phyloP scores from a whole-genome alignment of 2,113 vertebrate genomes.

The Tiliqua scincoides region DNA sequence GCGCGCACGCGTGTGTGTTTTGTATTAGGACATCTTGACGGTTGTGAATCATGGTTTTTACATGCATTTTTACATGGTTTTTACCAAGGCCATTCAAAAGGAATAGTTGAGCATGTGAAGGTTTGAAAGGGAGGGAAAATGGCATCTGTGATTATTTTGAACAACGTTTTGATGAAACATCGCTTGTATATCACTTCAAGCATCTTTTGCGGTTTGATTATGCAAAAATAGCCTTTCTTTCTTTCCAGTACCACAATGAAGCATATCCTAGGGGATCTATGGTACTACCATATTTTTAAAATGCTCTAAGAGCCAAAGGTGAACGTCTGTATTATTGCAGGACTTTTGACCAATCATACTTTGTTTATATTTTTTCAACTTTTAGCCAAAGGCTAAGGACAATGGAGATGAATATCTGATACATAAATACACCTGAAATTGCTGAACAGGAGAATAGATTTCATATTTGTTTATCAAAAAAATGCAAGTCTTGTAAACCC shows the following conservation, averaged over 20 bases:
- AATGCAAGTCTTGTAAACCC: constrained; percentile 70
- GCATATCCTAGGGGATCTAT: not conserved
- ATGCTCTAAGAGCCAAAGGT: constrained; percentile 37
- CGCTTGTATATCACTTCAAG: not conserved
- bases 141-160: constrained; percentile 11
- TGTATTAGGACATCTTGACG: constrained; percentile 62
- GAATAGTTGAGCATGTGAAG: constrained; percentile 62
- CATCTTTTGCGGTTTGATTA: not conserved
- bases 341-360: constrained; percentile 29
- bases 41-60: constrained; percentile 56
- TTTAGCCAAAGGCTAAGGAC: constrained; percentile 67
- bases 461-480: constrained; percentile 76
- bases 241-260: rapidly evolving
- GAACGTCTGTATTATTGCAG: constrained; percentile 27
- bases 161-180: not conserved
- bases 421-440: constrained; percentile 73
- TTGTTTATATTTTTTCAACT: not conserved
- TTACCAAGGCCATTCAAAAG: constrained; percentile 65
- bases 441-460: constrained; percentile 71
- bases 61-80: constrained; percentile 46
- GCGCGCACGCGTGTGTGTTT: constrained; percentile 56
- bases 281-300: rapidly evolving
- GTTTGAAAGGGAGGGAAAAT: constrained; percentile 25
- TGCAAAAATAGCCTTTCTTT: constrained; percentile 36
- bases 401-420: constrained; percentile 57